These are phyloP conservation scores for Bombylius discolor DNA, from an alignment of 2,888 invertebrate genomes.

Conservation along the genomic window DNA sequence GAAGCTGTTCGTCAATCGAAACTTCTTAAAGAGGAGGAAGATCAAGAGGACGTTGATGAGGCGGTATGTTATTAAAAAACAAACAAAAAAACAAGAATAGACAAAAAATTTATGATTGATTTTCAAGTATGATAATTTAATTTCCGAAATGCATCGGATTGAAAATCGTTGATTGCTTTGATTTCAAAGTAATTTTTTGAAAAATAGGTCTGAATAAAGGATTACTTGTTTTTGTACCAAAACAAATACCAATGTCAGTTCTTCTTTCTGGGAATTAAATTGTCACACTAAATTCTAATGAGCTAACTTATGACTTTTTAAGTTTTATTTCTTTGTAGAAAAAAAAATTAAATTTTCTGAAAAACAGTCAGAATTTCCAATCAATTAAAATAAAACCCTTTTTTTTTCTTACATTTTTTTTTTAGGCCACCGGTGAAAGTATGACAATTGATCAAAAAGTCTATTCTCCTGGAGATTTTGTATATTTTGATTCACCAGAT, in stretches of 20 bases:
- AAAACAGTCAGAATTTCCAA: not conserved
- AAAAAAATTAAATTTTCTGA: no score
- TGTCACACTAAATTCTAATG: no score
- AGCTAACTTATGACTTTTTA: no score
- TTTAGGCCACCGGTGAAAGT: constrained; percentile 39
- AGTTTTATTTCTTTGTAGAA: no score
- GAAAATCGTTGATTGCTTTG: no score
- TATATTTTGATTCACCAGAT: constrained; percentile 60
- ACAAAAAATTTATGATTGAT: not conserved
- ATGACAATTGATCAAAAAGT: constrained; percentile 64
- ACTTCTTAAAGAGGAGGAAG: constrained; percentile 59
- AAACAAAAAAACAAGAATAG: no score
- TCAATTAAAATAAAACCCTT: not conserved
- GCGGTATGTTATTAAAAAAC: constrained; percentile 26
- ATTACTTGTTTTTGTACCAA: no score
- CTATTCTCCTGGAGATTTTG: constrained; percentile 78
- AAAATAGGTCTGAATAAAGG: no score
- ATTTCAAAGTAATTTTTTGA: no score
- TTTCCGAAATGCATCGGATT: no score
- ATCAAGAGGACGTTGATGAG: constrained; percentile 53
- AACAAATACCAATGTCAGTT: no score
- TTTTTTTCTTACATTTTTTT: not conserved
- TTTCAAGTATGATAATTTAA: not conserved
- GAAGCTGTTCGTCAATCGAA: constrained; percentile 66
- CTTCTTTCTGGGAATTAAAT: no score